These are phyloP conservation scores for Thunnus albacares DNA, from an alignment of 2,797 vertebrate genomes.

Conservation along the genomic window DNA sequence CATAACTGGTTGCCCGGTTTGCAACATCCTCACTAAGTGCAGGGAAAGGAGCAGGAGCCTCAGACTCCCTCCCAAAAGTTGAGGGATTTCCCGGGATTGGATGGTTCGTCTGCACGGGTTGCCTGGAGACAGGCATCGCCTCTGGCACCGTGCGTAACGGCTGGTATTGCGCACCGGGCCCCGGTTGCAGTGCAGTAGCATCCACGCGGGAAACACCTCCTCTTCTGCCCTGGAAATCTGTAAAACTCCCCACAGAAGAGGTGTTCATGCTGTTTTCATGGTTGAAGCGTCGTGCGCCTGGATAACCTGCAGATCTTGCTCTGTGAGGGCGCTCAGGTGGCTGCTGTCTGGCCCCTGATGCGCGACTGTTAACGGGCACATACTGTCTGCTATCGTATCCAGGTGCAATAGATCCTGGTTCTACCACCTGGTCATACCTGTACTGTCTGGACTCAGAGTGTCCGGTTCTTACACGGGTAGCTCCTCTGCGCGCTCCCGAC, in stretches of 20 bases:
- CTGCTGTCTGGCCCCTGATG: slow-evolving; percentile 61
- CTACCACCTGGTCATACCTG: slow-evolving; percentile 36
- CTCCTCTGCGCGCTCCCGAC: slow-evolving; percentile 54
- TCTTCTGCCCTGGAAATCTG: slow-evolving; percentile 59
- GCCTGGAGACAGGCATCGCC: slow-evolving; percentile 46
- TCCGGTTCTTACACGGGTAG: slow-evolving; percentile 40
- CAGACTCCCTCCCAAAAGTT: slow-evolving; percentile 21
- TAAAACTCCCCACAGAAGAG: slow-evolving; percentile 25
- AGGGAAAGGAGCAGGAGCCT: slow-evolving; percentile 11
- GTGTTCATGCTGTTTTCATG: slow-evolving; percentile 41
- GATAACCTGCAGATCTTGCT: slow-evolving; percentile 36
- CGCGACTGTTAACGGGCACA: slow-evolving; percentile 26
- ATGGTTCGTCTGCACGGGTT: slow-evolving; percentile 43
- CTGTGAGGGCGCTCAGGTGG: slow-evolving; percentile 18
- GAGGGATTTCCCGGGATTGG: slow-evolving; percentile 14
- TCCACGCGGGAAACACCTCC: slow-evolving; percentile 9
- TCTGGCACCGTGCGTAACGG: slow-evolving; percentile 52
- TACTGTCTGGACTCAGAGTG: slow-evolving; percentile 46
- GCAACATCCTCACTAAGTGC: slow-evolving; percentile 28
- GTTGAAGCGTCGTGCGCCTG: slow-evolving; percentile 44
- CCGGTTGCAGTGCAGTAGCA: slow-evolving; percentile 10
- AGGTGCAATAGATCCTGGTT: not conserved
- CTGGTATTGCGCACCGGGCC: slow-evolving; percentile 32
- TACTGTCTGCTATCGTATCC: slow-evolving; percentile 46
- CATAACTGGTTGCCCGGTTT: slow-evolving; percentile 32